Base-by-base conservation (phyloP, 1,140 invertebrate genomes). In the Drosophila sproati region DNA sequence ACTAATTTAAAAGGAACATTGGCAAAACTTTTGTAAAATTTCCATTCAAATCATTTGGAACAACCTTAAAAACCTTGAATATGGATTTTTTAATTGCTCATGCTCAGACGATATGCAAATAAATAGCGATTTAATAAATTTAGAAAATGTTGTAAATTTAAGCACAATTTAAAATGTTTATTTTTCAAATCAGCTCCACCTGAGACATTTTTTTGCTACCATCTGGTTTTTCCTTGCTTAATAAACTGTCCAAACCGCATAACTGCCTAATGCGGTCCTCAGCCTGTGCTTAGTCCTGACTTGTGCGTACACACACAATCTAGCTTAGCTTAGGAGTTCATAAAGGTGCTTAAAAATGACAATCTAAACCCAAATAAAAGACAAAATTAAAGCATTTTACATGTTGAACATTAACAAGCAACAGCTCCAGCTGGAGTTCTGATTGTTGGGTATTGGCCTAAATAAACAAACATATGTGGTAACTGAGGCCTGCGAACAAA, bases 391-490 rank as follows among this genome's bases (percentile, higher is more conserved):
- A 57, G 48, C 50, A 50, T 55, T 47, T 35, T 47, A 34, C 31
- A 51, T 32, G 31, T 35, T 47, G 8, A 37, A 45, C 10, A 50
- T 61, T 34, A 32, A 50, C 32, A 37, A 50, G 43, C 41, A 28
- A 31, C 37, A 50, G 37, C 50, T 52, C 47, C 34, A 59, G 51
- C n/a, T 51, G 37, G 54, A 56, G 32, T 3, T 54, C 4, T 10
- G 37, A 8, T 3, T 5, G 29, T 7, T 10, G 52, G n/a, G 4
- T 2, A 8, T 4, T 4, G 8, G 29, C 57, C 57, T 69, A 75
- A 88, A 82, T 79, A 88, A 88, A 73, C 80, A 80, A 66, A 77
- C 80, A 86, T 81, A 73, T 78, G 76, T 54, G 70, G 71, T 78
- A 59, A 68, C 72, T 69, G 78, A 74, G 77, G 78, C 69, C 64